Evolutionary conservation across 2,888 invertebrate genomes (phyloP), one percentile per base, ranked within the genome.

Genomic region (Agriopis aurantiaria): DNA sequence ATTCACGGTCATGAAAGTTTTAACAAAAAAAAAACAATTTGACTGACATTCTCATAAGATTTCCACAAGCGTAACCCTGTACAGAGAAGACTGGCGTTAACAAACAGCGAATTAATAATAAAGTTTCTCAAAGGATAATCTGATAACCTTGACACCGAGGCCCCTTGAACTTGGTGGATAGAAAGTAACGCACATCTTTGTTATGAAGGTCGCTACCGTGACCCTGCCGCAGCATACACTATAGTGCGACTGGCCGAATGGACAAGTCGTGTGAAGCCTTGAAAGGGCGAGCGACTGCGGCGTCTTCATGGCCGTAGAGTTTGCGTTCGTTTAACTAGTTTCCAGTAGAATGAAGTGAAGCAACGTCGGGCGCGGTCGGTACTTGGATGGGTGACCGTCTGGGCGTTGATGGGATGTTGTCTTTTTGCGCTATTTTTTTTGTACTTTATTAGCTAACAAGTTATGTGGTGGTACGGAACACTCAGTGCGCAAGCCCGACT

Each of bases 161-260:
- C 48, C 23, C 59, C 59, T 59, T 59, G 59, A 59, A 59, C 59
- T 59, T 59, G 57, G 23, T 17, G 33, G 6, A 8, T 59, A 56
- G 59, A 59, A 59, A 59, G 8, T 9, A 1, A 33, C 33, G 5
- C 6, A 14, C 23, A 9, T 23, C 52, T 10, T 52, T 40, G 55
- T 41, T n/a, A 41, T 41, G n/a, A 40, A 33, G 23, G 53, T 33
- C 53, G 17, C 40, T 12, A 8, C 41, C 40, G 41, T 56, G 41
- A 56, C 55, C 41, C n/a, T 56, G 55, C 5, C 52, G 23, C 9
- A 51, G 17, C 3, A 51, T 11, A 52, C 52, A 33, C 11, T 3
- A 9, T 11, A 33, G 11, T 8, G 9, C 0, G 4, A 12, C 43
- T 8, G 49, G 53, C 53, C 33, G 33, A 53, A 52, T 52, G 9